Base-by-base conservation (phyloP, 1,140 invertebrate genomes). In the Diorhabda carinulata region DNA sequence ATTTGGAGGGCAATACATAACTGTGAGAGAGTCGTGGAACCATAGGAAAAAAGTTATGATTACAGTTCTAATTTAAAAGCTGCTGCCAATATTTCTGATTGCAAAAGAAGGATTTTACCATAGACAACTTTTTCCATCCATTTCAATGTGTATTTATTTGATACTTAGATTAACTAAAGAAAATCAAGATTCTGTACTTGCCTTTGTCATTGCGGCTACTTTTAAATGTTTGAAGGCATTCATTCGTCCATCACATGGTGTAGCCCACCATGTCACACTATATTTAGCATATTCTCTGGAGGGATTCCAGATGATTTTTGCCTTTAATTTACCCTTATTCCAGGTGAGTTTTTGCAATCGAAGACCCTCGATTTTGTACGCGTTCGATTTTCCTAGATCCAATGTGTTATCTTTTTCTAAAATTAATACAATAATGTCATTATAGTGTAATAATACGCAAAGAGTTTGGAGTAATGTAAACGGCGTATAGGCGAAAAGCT, bases 291-390 rank as follows among this genome's bases (percentile, higher is more conserved):
- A 8, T 63, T 66, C 10, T 69, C 72, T 40, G 57, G 71, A 5
- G 3, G 81, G 75, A 60, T 82, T 82, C 85, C 84, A 86, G 41
- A 80, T 74, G 64, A 86, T 82, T 72, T 78, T 82, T 0, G 84
- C 84, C 67, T 81, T 81, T 10, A 86, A 72, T 68, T 83, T 82
- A 66, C 82, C 79, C 66, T 83, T 81, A 57, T 80, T 78, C 84
- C 84, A 85, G 60, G 81, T 80, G n/a, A 86, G 77, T 75, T 83
- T 84, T 61, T 84, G 79, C 57, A 86, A 68, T 68, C 82, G 81
- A 0, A 86, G 72, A 59, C 79, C 81, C 72, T 82, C 83, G 67
- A 85, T 82, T 73, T 74, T 74, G 25, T 64, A 45, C 56, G 40
- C 41, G 6, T 44, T 57, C 40, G 43, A 58, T 52, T 43, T 9